A percentile compares a stretch with the other conserved stretches of the same genome.
Conservation (phyloP, 2,888 invertebrate genomes). For the Hybos culiciformis region DNA sequence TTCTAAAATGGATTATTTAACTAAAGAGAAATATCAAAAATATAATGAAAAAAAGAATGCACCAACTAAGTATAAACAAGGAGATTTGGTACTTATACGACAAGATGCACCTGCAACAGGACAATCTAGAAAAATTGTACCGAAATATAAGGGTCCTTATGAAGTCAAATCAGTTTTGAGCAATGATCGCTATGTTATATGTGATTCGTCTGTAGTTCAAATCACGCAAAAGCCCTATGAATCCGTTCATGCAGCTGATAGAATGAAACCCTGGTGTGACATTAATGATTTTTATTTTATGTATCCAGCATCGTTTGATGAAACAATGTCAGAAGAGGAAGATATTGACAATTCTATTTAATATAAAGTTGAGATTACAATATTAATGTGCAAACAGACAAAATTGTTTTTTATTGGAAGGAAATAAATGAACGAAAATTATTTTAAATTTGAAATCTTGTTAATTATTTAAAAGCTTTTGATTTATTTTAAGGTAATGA, state of each 20-base stretch:
- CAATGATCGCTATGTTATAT: neutral
- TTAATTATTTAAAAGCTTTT: no score
- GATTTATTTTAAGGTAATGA: no score
- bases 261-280: neutral
- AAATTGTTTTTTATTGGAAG: no score
- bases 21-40: neutral
- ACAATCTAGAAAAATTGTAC: neutral
- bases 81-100: neutral
- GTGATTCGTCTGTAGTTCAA: neutral
- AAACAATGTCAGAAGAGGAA: neutral
- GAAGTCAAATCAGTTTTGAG: neutral
- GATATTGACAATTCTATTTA: neutral
- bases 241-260: neutral
- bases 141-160: conserved; percentile 2
- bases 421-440: no score
- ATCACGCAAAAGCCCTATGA: neutral
- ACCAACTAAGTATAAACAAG: neutral
- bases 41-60: neutral
- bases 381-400: no score
- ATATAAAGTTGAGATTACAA: no score
- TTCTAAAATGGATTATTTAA: no score
- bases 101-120: conserved; percentile 1
- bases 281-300: neutral
- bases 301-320: no score
- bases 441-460: no score